Conservation (phyloP, 2,113 vertebrate species). For the Charadrius vociferus region DNA sequence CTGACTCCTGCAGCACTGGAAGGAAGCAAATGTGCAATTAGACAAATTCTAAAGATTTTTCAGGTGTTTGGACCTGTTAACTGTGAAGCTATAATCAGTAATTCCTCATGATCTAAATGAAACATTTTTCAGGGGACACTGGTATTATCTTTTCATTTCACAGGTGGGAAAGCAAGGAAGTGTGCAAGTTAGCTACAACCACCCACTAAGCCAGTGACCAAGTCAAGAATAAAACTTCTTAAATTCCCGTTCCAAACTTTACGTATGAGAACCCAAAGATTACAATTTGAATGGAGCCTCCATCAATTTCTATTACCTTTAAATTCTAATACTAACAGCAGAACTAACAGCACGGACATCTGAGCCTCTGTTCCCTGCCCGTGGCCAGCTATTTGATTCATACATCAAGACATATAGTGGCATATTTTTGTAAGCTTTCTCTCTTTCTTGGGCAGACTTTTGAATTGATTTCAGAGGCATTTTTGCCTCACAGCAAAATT, state of each 20-base stretch:
- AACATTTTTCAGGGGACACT: background rate
- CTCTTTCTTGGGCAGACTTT: background rate
- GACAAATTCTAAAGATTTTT: background rate
- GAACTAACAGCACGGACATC: background rate
- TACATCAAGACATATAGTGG: background rate
- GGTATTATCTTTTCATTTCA: background rate
- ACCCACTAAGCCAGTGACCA: background rate
- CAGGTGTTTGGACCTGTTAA: background rate
- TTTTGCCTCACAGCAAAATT: background rate
- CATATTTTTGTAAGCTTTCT: background rate
- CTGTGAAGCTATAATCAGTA: background rate
- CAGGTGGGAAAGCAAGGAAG: background rate
- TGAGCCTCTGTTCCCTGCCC: background rate
- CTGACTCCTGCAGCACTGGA: background rate
- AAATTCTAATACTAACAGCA: background rate
- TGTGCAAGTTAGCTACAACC: background rate
- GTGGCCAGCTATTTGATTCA: background rate
- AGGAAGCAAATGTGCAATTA: background rate
- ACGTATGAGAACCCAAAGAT: background rate
- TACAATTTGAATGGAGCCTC: background rate
- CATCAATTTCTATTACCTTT: background rate
- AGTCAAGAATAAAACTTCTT: background rate
- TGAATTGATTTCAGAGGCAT: background rate
- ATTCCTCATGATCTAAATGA: background rate
- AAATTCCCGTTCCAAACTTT: background rate